Evolutionary conservation across 2,888 invertebrate species (phyloP), one percentile per base, ranked within the genome.

Genomic region (Cryptus armator): DNA sequence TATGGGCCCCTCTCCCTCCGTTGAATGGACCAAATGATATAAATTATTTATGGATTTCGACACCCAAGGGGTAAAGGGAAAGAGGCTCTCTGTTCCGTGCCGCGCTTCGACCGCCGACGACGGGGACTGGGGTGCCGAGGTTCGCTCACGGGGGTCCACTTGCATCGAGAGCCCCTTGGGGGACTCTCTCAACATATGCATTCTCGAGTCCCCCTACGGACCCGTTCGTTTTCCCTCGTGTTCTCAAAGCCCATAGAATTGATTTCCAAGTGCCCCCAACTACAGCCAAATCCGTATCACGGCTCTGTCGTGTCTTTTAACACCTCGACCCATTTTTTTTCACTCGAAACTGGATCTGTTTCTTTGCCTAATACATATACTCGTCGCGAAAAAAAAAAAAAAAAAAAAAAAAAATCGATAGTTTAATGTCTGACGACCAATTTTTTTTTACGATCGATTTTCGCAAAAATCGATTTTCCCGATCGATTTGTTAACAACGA

Each of bases 21-120:
- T 87, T 92, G 92, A 93, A 93, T 92, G 91, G 92, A 88, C 91
- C 93, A 93, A 93, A 93, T 93, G 93, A 93, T 93, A 93, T 93
- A 93, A 93, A 93, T 93, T 93, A 93, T 93, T 93, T 93, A 93
- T 93, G 90, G 93, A 93, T 93, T 93, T 93, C 93, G 92, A 93
- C 93, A 93, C 93, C 92, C 89, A 87, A 87, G 89, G 89, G 89
- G 86, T 83, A 78, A 37, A 84, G 87, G 82, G 86, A 85, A 84
- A 80, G 83, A 67, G 84, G 81, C 75, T 82, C 86, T 86, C 81
- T 80, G 75, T 84, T 71, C 81, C 67, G 44, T 72, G 74, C 81
- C 71, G 74, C 56, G 74, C 56, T 44, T 70, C 81, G 70, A 29
- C 74, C 64, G 71, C 19, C 83, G 75, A 77, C 82, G 37, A 37